These are phyloP conservation scores for Gavia stellata DNA, from an alignment of 2,113 vertebrate genomes.

Conservation along the genomic window DNA sequence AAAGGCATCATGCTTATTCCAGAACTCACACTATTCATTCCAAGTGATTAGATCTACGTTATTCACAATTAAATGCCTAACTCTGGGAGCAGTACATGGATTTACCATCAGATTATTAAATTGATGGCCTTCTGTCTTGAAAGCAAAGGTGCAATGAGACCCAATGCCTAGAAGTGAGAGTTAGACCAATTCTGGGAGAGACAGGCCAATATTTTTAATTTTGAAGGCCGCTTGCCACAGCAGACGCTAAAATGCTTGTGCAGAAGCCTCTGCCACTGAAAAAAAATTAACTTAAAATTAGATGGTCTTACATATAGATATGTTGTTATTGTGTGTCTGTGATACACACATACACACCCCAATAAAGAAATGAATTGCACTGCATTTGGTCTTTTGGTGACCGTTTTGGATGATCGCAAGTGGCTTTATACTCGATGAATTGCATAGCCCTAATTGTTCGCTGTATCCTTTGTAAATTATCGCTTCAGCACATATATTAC, in stretches of 20 bases:
- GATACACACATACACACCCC: too few relatives aligned
- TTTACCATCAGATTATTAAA: not conserved
- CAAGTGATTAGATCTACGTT: not conserved
- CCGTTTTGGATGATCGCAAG: not conserved
- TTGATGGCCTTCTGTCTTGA: not conserved
- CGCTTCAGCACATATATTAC: not conserved
- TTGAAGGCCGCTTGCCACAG: not conserved
- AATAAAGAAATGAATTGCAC: not conserved
- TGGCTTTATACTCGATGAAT: too few relatives aligned
- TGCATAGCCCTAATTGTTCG: accelerated
- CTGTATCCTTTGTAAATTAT: not conserved
- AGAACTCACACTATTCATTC: not conserved
- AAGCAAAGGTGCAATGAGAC: not conserved
- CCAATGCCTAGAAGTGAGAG: not conserved
- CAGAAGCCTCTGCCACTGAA: not conserved
- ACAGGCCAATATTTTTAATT: not conserved
- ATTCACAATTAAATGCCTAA: not conserved
- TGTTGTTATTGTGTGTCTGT: not conserved
- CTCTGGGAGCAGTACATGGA: not conserved
- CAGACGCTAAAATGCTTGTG: not conserved
- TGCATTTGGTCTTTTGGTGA: not conserved
- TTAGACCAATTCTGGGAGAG: not conserved
- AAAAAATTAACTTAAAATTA: not conserved
- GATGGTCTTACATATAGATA: not conserved
- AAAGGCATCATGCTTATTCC: not conserved